Base-by-base conservation (phyloP, 1,140 invertebrate genomes). In the Teleopsis dalmanni region DNA sequence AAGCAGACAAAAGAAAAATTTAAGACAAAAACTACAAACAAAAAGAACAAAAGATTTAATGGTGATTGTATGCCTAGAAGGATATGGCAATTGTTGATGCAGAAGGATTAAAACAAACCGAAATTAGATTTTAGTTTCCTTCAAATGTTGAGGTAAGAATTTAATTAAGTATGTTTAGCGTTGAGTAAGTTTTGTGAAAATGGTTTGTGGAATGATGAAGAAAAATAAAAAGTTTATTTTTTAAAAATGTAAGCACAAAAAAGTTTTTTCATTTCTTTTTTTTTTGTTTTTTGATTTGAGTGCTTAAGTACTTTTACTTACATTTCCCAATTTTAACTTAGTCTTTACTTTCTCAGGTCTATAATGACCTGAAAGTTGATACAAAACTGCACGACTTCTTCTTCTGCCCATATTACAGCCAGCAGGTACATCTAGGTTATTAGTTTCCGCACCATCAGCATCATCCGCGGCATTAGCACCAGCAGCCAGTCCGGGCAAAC, bases 331-430 rank as follows among this genome's bases (percentile, higher is more conserved):
- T 77, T 91, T 91, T 55, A 95, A 79, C 78, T 95, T 96, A 52
- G 84, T 88, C 76, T 96, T 97, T 71, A 84, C 82, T 73, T 87
- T 91, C 65, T 91, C 88, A 60, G 88, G 88, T 71, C 91, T 91
- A 74, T 93, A 94, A 75, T 95, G 92, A 42, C 93, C 93, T 48
- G 91, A 95, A 52, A 97, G 80, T 76, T 96, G 92, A 75, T 97
- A 97, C 40, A 98, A 82, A 38, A 98, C 92, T 27, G 93, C 94
- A 61, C 94, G 79, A 70, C 90, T 94, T 60, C 92, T 81, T 60
- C 93, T 78, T 56, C 93, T 77, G 48, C 88, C 89, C 78, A 79
- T 79, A 73, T 94, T 94, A 73, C 91, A 90, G 62, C 85, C 84
- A 50, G 87, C 83, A 45, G 87, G 88, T 55, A 86, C 84, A 75